Conservation (phyloP, 2,797 vertebrate genomes). For the Trematomus bernacchii region DNA sequence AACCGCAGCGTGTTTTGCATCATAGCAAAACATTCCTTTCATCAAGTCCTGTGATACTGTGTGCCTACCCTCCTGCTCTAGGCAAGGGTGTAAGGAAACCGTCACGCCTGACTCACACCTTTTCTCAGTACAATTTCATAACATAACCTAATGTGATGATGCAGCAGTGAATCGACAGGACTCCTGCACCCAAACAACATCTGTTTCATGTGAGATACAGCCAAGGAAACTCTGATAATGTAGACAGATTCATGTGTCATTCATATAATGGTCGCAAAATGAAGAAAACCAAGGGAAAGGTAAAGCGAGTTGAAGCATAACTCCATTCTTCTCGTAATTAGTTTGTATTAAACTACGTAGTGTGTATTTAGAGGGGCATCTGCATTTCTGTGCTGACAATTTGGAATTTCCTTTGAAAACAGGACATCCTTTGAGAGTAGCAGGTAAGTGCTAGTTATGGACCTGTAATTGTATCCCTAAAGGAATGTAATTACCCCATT, state of each 20-base stretch:
- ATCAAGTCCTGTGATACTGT: conserved; percentile 23
- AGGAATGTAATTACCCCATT: conserved; percentile 78
- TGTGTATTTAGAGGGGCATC: conserved; percentile 46
- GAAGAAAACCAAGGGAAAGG: conserved; percentile 33
- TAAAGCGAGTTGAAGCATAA: conserved; percentile 18
- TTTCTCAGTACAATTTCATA: conserved; percentile 6
- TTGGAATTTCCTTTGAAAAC: conserved; percentile 74
- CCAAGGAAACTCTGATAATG: conserved; percentile 32
- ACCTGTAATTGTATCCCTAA: conserved; percentile 73
- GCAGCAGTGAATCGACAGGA: conserved; percentile 62
- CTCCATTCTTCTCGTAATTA: conserved; percentile 57
- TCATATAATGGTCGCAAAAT: conserved; percentile 15
- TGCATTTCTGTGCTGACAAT: conserved; percentile 56
- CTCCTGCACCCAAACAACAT: conserved; percentile 64
- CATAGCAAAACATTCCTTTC: conserved; percentile 39
- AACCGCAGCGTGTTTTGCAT: conserved; percentile 33
- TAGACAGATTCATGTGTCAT: conserved; percentile 1
- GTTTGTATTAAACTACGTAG: conserved; percentile 58
- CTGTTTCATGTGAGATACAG: conserved; percentile 47
- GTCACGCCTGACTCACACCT: conserved; percentile 68
- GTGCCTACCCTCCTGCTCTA: conserved; percentile 1
- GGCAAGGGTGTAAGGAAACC: conserved; percentile 64
- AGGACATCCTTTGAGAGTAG: conserved; percentile 68
- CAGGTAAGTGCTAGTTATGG: conserved; percentile 72
- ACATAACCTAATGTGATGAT: conserved; percentile 55